Conservation (phyloP, 2,113 vertebrate genomes). For the Pygoscelis adeliae region DNA sequence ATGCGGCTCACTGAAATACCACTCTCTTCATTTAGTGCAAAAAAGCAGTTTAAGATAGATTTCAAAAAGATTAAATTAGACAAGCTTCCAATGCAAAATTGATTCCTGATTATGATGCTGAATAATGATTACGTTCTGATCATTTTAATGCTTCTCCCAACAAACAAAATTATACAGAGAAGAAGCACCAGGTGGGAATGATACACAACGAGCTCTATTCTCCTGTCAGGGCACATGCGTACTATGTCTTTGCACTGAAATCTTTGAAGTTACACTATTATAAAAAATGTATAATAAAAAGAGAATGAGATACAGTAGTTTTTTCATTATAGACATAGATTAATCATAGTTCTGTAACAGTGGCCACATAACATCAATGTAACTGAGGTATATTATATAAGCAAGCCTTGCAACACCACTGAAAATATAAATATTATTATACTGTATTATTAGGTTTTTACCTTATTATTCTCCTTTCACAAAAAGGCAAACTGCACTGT, state of each 20-base stretch:
- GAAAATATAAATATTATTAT: background rate
- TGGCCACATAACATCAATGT: background rate
- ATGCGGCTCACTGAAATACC: background rate
- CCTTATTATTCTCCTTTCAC: background rate
- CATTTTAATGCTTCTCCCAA: background rate
- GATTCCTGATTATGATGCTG: background rate
- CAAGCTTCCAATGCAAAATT: background rate
- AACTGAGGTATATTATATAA: background rate
- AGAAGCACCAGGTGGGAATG: background rate
- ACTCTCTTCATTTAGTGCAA: background rate
- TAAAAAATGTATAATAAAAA: background rate
- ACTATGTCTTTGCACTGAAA: background rate
- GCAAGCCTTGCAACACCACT: background rate
- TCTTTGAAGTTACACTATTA: conserved; percentile 5
- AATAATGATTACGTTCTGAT: background rate
- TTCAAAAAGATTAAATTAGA: background rate
- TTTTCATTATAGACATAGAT: background rate
- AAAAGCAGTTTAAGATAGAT: background rate
- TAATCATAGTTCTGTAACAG: background rate
- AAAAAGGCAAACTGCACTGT: background rate
- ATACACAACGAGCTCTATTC: background rate
- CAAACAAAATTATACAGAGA: background rate
- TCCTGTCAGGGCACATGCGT: background rate
- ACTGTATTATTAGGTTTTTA: background rate
- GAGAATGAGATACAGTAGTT: background rate